Percentiles rank a stretch among this genome's conserved stretches.
phyloP scores from a whole-genome alignment of 2,113 vertebrate genomes.

The Scatophagus argus region DNA sequence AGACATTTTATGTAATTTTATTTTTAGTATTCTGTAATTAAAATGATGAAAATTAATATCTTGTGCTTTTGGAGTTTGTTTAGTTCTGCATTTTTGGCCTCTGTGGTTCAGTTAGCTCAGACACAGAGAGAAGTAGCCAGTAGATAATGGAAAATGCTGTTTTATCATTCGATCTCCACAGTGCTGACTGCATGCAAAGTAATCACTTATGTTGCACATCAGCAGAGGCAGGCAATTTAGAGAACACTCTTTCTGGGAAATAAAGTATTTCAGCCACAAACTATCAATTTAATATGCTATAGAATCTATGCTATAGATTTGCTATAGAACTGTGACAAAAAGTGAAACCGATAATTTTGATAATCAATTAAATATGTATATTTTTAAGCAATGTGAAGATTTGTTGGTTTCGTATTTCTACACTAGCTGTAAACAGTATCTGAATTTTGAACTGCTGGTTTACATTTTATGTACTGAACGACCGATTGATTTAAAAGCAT shows the following conservation, averaged over 20 bases:
- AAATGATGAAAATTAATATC: slow-evolving; percentile 77
- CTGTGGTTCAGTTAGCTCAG: not conserved
- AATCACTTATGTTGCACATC: not conserved
- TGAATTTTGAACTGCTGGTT: not conserved
- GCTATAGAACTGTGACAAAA: not conserved
- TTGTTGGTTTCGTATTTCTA: not conserved
- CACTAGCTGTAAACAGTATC: not conserved
- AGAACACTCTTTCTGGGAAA: no score
- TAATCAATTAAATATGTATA: not conserved
- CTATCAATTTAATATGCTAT: not conserved
- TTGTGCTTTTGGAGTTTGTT: not conserved
- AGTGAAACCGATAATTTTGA: not conserved
- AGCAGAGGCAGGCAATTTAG: not conserved
- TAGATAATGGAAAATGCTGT: not conserved
- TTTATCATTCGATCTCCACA: not conserved
- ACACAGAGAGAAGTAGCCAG: not conserved
- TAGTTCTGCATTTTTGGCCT: not conserved
- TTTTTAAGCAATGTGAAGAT: not conserved
- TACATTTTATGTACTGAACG: not conserved
- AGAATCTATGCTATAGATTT: not conserved
- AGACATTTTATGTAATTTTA: slow-evolving; percentile 86
- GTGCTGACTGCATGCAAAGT: not conserved
- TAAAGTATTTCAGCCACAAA: not conserved
- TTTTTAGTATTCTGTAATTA: slow-evolving; percentile 88
- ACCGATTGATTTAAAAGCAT: no score